Evolutionary conservation across 1,140 invertebrate species (phyloP).

Genomic region (Hylaeus volcanicus): DNA sequence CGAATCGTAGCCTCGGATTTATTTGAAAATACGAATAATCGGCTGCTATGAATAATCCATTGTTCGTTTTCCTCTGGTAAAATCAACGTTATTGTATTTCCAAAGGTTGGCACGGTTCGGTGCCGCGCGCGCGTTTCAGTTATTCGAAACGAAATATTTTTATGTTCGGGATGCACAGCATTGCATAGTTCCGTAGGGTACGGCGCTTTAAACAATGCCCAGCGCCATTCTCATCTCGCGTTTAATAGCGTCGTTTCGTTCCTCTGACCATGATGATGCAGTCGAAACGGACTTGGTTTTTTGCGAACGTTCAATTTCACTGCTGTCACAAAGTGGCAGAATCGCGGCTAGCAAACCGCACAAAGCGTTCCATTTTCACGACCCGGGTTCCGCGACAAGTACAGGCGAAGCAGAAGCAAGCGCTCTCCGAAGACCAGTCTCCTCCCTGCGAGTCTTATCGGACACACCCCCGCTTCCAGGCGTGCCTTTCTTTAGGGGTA

Average conservation of each 20-base stretch:
- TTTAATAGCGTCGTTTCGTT: neutral
- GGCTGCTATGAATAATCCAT: no score
- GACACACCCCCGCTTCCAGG: no score
- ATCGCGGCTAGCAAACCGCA: constrained; percentile 14
- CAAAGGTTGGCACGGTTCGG: no score
- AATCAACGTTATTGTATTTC: no score
- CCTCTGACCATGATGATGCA: neutral
- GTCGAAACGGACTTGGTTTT: neutral
- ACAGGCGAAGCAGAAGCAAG: neutral
- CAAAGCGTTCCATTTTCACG: constrained; percentile 37
- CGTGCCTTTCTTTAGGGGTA: no score
- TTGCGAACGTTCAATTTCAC: constrained; percentile 1
- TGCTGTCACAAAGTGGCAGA: constrained; percentile 1
- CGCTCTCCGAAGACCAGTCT: neutral
- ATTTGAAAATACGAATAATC: no score
- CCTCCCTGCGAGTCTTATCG: no score
- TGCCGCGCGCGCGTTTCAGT: no score
- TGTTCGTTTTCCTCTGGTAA: no score
- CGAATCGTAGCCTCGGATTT: no score
- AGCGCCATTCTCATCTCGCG: neutral
- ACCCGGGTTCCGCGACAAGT: neutral
- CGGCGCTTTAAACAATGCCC: no score
- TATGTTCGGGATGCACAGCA: no score
- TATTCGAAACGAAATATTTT: neutral
- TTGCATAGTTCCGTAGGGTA: neutral